Base-by-base conservation (phyloP, 1,140 invertebrate species). In the Meloidogyne floridensis region DNA sequence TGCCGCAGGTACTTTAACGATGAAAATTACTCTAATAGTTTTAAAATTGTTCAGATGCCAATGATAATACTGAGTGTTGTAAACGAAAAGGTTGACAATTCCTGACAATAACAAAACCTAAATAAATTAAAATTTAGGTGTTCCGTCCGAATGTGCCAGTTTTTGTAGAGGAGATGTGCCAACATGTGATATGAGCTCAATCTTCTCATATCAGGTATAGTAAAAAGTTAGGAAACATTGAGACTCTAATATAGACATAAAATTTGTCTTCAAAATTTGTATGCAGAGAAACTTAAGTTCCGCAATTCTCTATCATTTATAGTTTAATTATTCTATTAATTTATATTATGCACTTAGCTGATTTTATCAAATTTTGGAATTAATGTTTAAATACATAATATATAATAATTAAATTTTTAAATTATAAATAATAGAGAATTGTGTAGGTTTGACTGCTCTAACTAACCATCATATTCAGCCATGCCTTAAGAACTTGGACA, bases 121-220 rank as follows among this genome's bases (percentile, higher is more conserved):
- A 6, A 3, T 47, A 47, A 6, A 47, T 47, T 47, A 3, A 65
- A n/a, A n/a, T 84, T 79, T 71, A 87, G 87, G 87, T 20, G 86
- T 88, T 32, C 76, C 83, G 9, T 47, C 80, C 32, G 87, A 88
- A 65, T 88, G 87, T 80, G 56, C 87, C 10, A 87, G 86, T 18
- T 88, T 88, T 80, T 88, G 87, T 75, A 85, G 88, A 80, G 87
- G 87, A 51, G 84, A 88, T 32, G 87, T 90, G 13, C 87, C 87
- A 9, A 90, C 87, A 15, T 88, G 87, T 59, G 87, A 88, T 65
- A 59, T 87, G 47, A 87, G 90, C 54, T 75, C 85, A 65, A 89
- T 88, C 42, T 84, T 90, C 65, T 82, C 82, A 20, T 88, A 88
- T 75, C 87, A 88, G 20, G 77, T 79, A 65, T 65, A 3, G 2